Conservation (phyloP, 1,140 invertebrate species). For the Drosophila truncata region DNA sequence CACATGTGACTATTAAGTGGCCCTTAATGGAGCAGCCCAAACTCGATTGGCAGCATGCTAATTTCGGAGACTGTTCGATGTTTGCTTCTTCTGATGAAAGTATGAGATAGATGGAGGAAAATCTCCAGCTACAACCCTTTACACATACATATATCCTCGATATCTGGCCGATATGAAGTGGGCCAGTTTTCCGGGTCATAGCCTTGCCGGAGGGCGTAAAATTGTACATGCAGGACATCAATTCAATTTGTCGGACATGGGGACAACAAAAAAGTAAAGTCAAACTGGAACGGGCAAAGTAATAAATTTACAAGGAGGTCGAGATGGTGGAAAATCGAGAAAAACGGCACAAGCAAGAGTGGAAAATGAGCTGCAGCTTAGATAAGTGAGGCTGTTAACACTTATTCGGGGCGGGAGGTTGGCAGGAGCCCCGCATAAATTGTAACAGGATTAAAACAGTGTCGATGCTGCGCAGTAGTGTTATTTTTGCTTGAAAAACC, state of each 20-base stretch:
- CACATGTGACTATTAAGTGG: constrained; percentile 38
- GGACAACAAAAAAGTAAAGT: constrained; percentile 23
- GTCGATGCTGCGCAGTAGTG: constrained; percentile 42
- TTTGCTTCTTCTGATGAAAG: constrained; percentile 4
- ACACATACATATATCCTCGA: not conserved
- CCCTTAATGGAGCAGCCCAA: constrained; percentile 27
- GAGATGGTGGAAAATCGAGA: constrained; percentile 15
- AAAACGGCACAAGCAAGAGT: constrained; percentile 20
- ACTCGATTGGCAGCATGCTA: constrained; percentile 27
- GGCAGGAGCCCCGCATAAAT: constrained; percentile 27
- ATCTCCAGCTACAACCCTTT: not conserved
- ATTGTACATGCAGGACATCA: constrained; percentile 44
- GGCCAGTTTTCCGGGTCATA: constrained; percentile 30
- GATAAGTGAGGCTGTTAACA: constrained; percentile 49
- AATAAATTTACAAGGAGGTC: constrained; percentile 35
- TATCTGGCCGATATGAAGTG: constrained; percentile 13
- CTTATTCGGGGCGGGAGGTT: constrained; percentile 33
- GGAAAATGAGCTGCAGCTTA: constrained; percentile 49
- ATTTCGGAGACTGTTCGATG: constrained; percentile 16
- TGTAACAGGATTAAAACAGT: constrained; percentile 46
- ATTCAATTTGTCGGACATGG: constrained; percentile 38
- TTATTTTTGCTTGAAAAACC: constrained; percentile 19
- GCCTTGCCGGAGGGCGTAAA: constrained; percentile 22
- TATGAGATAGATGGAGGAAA: not conserved
- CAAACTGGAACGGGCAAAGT: constrained; percentile 30